Evolutionary conservation across 2,888 invertebrate genomes (phyloP).

Genomic region (Trichacis sp.): DNA sequence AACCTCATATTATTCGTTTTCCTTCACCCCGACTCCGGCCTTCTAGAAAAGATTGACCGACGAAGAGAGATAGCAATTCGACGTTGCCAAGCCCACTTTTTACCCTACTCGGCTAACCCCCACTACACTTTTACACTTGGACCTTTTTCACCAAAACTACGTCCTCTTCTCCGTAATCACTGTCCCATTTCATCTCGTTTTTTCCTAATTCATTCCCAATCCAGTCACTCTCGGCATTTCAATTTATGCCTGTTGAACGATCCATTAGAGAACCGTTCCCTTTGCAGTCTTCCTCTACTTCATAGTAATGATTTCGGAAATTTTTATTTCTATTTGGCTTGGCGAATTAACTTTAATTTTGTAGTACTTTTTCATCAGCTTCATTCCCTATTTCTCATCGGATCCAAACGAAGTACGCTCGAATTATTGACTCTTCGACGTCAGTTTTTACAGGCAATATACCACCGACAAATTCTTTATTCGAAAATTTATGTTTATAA

Average conservation of each 20-base stretch:
- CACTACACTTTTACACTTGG: constrained; percentile 7
- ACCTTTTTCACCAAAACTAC: neutral
- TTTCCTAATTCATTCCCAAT: constrained; percentile 65
- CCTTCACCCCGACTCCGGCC: constrained; percentile 33
- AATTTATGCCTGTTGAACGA: constrained; percentile 61
- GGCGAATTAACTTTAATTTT: too few species aligned
- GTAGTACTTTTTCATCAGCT: too few species aligned
- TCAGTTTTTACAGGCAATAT: too few species aligned
- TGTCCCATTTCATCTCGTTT: constrained; percentile 51
- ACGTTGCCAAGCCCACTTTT: constrained; percentile 11
- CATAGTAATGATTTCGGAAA: too few species aligned
- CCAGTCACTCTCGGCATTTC: constrained; percentile 65
- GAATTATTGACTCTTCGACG: too few species aligned
- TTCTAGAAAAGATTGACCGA: constrained; percentile 28
- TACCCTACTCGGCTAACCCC: neutral
- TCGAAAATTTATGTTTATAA: too few species aligned
- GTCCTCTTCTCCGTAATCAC: constrained; percentile 39
- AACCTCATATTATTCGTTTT: constrained; percentile 39
- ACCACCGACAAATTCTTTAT: too few species aligned
- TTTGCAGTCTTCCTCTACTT: too few species aligned
- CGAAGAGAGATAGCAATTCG: constrained; percentile 12
- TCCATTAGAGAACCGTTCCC: constrained; percentile 48
- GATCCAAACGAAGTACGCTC: too few species aligned
- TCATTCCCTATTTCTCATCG: too few species aligned
- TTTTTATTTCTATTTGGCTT: too few species aligned